phyloP scores from a whole-genome alignment of 2,797 vertebrate genomes.

The Labeo calbasu region DNA sequence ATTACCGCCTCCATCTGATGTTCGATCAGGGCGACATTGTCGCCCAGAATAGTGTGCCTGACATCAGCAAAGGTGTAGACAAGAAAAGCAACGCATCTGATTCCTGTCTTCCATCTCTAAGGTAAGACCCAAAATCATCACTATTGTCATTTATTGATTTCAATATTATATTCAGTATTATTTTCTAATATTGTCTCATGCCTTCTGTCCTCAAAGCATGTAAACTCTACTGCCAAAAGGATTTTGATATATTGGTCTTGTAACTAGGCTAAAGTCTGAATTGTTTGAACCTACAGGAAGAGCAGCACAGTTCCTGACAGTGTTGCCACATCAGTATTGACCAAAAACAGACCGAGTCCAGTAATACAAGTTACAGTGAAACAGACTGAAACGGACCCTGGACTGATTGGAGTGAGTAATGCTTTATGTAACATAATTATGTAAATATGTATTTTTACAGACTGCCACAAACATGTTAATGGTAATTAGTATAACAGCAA shows the following conservation, averaged over 20 bases:
- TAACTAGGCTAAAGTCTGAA: not conserved
- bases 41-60: slow-evolving; percentile 79
- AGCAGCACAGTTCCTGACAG: slow-evolving; percentile 82
- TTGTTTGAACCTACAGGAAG: slow-evolving; percentile 63
- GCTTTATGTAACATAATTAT: not conserved
- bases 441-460: not conserved
- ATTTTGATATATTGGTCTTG: not conserved
- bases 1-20: slow-evolving; percentile 94
- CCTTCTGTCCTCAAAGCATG: not conserved
- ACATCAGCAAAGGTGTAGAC: slow-evolving; percentile 80
- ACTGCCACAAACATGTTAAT: not conserved
- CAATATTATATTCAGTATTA: slow-evolving; percentile 31
- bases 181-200: not conserved
- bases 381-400: slow-evolving; percentile 78
- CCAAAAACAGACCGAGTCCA: slow-evolving; percentile 78
- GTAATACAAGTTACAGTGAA: slow-evolving; percentile 86
- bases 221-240: not conserved
- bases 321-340: slow-evolving; percentile 77
- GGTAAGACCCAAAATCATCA: slow-evolving; percentile 73
- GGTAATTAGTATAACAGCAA: not conserved
- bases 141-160: slow-evolving; percentile 20
- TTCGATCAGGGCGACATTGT: slow-evolving; percentile 90
- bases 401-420: slow-evolving; percentile 81
- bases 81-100: slow-evolving; percentile 80
- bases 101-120: slow-evolving; percentile 73